Evolutionary conservation across 1,140 invertebrate species (phyloP).

Genomic region (Ditylenchus dipsaci): DNA sequence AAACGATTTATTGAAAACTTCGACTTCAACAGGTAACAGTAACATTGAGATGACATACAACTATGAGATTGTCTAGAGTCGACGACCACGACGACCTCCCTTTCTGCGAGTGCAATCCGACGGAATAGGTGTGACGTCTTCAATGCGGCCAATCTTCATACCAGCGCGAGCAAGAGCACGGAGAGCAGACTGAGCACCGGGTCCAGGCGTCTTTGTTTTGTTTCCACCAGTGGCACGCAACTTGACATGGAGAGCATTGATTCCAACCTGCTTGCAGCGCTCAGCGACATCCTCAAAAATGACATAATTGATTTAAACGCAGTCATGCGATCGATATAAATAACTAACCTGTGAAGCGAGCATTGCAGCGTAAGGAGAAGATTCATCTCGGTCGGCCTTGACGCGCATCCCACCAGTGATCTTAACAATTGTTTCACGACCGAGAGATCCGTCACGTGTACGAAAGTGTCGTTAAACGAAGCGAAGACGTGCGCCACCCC

Average conservation of each 20-base stretch:
- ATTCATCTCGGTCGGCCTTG: slow-evolving; percentile 98
- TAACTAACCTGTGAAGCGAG: slow-evolving; percentile 97
- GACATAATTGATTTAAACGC: too few species aligned
- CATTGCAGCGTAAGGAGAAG: slow-evolving; percentile 99
- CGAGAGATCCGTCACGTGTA: slow-evolving; percentile 99
- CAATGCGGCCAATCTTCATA: too few species aligned
- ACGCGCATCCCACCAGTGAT: slow-evolving; percentile 99
- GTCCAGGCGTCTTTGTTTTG: slow-evolving; percentile 90
- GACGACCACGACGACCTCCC: slow-evolving; percentile 95
- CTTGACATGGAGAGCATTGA: too few species aligned
- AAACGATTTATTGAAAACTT: too few species aligned
- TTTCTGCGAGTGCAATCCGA: too few species aligned
- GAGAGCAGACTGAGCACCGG: slow-evolving; percentile 96
- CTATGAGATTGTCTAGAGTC: slow-evolving; percentile 87
- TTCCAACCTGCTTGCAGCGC: slow-evolving; percentile 84
- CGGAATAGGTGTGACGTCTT: too few species aligned
- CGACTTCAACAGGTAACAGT: too few species aligned
- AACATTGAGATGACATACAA: neutral
- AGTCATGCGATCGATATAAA: too few species aligned
- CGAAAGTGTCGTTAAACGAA: slow-evolving; percentile 99
- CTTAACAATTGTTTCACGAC: slow-evolving; percentile 90
- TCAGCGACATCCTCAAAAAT: slow-evolving; percentile 88
- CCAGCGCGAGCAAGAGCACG: too few species aligned
- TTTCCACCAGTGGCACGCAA: too few species aligned
- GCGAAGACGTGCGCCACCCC: slow-evolving; percentile 99